phyloP scores from a whole-genome alignment of 1,140 invertebrate genomes.

The Bombus breviceps region DNA sequence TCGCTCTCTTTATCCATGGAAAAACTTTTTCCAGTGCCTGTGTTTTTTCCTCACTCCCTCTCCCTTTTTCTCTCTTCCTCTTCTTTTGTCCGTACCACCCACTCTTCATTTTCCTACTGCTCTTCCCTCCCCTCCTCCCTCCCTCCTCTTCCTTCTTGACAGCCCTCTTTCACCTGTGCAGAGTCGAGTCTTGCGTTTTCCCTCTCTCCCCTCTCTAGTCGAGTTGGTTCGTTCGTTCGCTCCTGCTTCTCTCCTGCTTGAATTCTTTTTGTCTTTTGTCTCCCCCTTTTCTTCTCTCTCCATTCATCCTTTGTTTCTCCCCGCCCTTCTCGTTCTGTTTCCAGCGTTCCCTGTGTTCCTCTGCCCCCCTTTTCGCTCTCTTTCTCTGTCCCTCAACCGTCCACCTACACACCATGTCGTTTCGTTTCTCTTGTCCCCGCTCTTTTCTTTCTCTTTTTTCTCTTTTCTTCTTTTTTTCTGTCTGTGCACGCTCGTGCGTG shows the following conservation, averaged over 20 bases:
- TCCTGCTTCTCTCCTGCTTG: constrained; percentile 13
- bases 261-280: constrained; percentile 38
- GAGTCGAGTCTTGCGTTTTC: constrained; percentile 13
- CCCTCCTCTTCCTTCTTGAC: not conserved
- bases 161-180: constrained; percentile 9
- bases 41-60: constrained; percentile 33
- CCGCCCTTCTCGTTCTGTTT: constrained; percentile 3
- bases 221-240: not conserved
- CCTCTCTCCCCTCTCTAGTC: not conserved
- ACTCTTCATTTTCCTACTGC: constrained; percentile 18
- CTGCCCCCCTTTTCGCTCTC: constrained; percentile 8
- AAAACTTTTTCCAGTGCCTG: constrained; percentile 64
- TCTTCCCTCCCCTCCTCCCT: not conserved
- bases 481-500: constrained; percentile 46
- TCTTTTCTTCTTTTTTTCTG: not conserved
- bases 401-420: not conserved
- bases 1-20: constrained; percentile 68
- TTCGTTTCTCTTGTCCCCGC: constrained; percentile 16
- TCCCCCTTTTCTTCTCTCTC: constrained; percentile 31
- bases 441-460: constrained; percentile 3
- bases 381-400: constrained; percentile 4
- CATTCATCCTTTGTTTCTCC: constrained; percentile 5
- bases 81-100: not conserved
- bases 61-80: constrained; percentile 5
- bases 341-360: constrained; percentile 38